Percentiles rank a stretch among this genome's conserved stretches.
These are phyloP conservation scores for Xestia sexstrigata DNA, from an alignment of 2,888 invertebrate genomes.

Conservation along the genomic window DNA sequence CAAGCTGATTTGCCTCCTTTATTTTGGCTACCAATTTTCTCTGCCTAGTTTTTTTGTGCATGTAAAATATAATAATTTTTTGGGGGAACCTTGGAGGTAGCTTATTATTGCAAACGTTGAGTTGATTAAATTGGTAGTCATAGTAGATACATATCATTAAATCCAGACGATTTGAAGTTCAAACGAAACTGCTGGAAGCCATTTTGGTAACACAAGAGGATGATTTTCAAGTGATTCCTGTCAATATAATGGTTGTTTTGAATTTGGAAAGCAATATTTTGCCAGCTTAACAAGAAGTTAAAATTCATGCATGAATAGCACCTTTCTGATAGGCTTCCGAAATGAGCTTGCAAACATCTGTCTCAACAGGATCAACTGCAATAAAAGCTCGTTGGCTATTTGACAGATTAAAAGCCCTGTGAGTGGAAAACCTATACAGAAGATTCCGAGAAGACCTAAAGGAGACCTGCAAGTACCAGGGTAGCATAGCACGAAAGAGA, in stretches of 20 bases:
- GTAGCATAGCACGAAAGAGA: not conserved
- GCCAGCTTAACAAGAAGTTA: not conserved
- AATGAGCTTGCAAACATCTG: not conserved
- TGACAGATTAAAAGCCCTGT: not conserved
- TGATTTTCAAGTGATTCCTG: not conserved
- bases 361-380: not conserved
- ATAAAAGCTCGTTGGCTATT: not conserved
- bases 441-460: not conserved
- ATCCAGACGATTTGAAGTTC: not conserved
- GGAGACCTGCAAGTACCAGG: not conserved
- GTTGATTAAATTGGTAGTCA: not conserved
- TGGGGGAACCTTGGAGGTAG: not conserved
- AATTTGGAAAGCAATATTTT: not conserved
- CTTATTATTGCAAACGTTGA: slow-evolving; percentile 18
- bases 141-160: not conserved
- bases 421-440: not conserved
- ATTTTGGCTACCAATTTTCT: slow-evolving; percentile 53
- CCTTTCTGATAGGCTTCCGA: not conserved
- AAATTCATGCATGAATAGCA: not conserved
- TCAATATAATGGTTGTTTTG: not conserved
- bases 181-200: not conserved
- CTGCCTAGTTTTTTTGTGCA: slow-evolving; percentile 37
- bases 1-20: slow-evolving; percentile 61
- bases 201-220: not conserved
- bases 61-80: slow-evolving; percentile 38